Evolutionary conservation across 53 echinoderm and acorn worm genomes (phyloP), one percentile per base, ranked within the genome.

Genomic region (Arbacia lixula): DNA sequence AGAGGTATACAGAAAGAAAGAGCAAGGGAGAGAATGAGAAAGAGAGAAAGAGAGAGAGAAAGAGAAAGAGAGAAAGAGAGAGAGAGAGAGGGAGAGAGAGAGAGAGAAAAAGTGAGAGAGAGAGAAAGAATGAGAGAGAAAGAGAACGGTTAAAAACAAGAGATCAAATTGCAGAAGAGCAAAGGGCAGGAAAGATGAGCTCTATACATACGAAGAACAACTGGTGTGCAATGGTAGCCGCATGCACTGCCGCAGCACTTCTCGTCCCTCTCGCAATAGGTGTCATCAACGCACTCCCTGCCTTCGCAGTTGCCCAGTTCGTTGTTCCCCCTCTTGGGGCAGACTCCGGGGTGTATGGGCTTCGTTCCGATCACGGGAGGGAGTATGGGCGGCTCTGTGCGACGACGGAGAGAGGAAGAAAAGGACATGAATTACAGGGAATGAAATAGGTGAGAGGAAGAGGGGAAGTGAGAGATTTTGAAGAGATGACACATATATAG

Each of bases 231-330:
- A 34, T 43, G 64, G 22, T 41, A 81, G 1, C 82, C 82, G 12
- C 82, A 81, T 11, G 31, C 64, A 64, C 64, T 64, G 27, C 46
- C 63, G 20, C 82, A 81, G 34, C 82, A 81, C 64, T 42, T 63
- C 63, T 61, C 62, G 19, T 46, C 63, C 11, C 29, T 30, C 39
- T 43, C 37, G 82, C 82, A 81, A 9, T 63, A 43, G 9, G 14
- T 16, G 42, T 81, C 82, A 0, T 12, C 6, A 11, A 10, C 2
- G 19, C 82, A 81, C 20, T 50, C 49, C 46, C 29, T 62, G 8
- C 82, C 64, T 0, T 31, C 46, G 30, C 82, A 81, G 82, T 81
- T 41, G 2, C 82, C 82, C 38, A 76, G 56, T 12, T 34, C 76
- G 8, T 3, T 19, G n/a, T 50, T 50, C 6, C 14, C 73, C 4